A percentile compares a stretch with the other conserved stretches of the same genome.
Evolutionary conservation across 2,113 vertebrate species (phyloP).

Genomic region (Megaleporinus macrocephalus): DNA sequence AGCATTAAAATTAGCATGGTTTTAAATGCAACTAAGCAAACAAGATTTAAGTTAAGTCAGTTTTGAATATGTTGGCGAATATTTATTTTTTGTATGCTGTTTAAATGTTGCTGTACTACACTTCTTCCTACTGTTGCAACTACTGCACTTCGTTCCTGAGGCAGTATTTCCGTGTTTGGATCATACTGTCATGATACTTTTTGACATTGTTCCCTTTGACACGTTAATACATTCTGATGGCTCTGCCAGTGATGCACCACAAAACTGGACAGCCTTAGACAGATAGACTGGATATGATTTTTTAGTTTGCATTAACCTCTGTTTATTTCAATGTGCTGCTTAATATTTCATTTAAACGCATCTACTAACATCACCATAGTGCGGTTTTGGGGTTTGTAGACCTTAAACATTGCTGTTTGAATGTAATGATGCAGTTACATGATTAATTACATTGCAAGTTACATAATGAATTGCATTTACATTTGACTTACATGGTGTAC

Average conservation of each 20-base stretch:
- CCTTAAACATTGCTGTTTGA: no score
- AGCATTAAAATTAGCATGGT: constrained; percentile 6
- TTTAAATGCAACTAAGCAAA: constrained; percentile 15
- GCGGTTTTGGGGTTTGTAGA: no score
- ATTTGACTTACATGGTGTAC: no score
- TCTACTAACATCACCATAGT: no score
- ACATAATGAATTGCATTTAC: no score
- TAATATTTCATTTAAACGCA: background rate
- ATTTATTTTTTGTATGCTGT: background rate
- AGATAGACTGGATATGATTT: background rate
- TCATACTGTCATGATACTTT: background rate
- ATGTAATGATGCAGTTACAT: no score
- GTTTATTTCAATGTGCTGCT: background rate
- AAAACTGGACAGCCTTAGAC: background rate
- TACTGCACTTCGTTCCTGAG: background rate
- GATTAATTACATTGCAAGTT: no score
- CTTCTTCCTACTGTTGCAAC: background rate
- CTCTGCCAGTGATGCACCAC: background rate
- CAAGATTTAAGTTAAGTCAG: background rate
- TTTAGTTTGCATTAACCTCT: background rate
- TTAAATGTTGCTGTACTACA: background rate
- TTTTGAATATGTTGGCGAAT: background rate
- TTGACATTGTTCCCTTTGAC: background rate
- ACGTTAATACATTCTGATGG: background rate
- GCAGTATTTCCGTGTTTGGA: background rate